Evolutionary conservation across 2,797 vertebrate species (phyloP).

Genomic region (Acipenser transmontanus): DNA sequence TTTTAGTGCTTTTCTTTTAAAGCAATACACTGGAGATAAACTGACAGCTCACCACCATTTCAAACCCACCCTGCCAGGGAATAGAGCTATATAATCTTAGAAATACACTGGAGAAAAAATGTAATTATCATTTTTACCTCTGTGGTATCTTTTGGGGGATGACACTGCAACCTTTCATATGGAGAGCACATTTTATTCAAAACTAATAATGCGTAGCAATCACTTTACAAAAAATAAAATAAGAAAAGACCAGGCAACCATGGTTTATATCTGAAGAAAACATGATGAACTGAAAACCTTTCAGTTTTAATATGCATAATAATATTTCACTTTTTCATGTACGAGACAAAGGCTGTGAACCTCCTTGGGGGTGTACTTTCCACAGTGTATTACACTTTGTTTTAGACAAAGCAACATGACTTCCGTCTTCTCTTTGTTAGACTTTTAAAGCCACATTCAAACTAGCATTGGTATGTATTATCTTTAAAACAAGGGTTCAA

Average conservation of each 20-base stretch:
- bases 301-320: constrained; percentile 68
- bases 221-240: constrained; percentile 47
- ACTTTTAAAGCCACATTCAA: constrained; percentile 47
- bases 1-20: constrained; percentile 73
- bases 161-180: constrained; percentile 66
- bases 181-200: constrained; percentile 56
- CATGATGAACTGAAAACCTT: constrained; percentile 29
- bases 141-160: constrained; percentile 69
- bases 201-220: constrained; percentile 38
- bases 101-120: constrained; percentile 70
- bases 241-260: constrained; percentile 28
- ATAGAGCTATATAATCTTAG: constrained; percentile 68
- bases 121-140: constrained; percentile 81
- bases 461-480: constrained; percentile 50
- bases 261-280: constrained; percentile 21
- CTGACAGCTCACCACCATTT: constrained; percentile 61
- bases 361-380: constrained; percentile 37
- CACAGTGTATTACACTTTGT: constrained; percentile 43
- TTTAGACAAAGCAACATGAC: constrained; percentile 59
- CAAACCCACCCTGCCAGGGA: constrained; percentile 61
- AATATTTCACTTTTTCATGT: constrained; percentile 53
- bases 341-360: constrained; percentile 52
- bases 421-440: constrained; percentile 51
- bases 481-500: constrained; percentile 62
- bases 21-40: constrained; percentile 59